phyloP scores from a whole-genome alignment of 30 jellyfish, hydroid and myxozoan species.

The Aurelia aurita region DNA sequence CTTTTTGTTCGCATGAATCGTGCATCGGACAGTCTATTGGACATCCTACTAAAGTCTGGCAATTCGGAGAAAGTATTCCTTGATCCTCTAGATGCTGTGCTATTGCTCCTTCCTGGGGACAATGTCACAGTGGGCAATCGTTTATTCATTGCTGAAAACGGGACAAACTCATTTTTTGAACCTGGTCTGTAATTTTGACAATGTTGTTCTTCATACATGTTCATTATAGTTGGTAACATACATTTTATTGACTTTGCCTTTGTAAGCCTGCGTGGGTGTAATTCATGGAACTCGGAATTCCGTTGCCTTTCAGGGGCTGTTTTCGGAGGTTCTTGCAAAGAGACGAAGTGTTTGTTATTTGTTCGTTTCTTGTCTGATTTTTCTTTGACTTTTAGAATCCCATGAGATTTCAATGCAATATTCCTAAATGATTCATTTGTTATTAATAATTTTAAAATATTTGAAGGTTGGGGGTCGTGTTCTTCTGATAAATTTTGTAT shows the following conservation, averaged over 20 bases:
- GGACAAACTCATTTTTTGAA: slow-evolving; percentile 58
- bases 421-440: slow-evolving; percentile 64
- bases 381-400: slow-evolving; percentile 8
- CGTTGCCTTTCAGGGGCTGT: slow-evolving; percentile 29
- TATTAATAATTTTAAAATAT: slow-evolving; percentile 30
- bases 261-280: not conserved
- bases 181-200: slow-evolving; percentile 63
- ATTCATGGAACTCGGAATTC: not conserved
- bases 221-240: slow-evolving; percentile 73
- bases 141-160: slow-evolving; percentile 39
- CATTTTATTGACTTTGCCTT: slow-evolving; percentile 61
- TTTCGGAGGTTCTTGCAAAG: slow-evolving; percentile 14
- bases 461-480: slow-evolving; percentile 56
- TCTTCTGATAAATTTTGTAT: slow-evolving; percentile 26
- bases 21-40: slow-evolving; percentile 18
- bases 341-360: not conserved
- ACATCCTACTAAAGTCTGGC: slow-evolving; percentile 52
- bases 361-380: not conserved
- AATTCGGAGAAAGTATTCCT: slow-evolving; percentile 20
- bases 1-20: slow-evolving; percentile 20
- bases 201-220: slow-evolving; percentile 69
- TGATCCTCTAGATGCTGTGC: slow-evolving; percentile 19
- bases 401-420: slow-evolving; percentile 31
- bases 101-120: slow-evolving; percentile 1
- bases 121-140: slow-evolving; percentile 12